Evolutionary conservation across 2,888 invertebrate species (phyloP), one percentile per base, ranked within the genome.

Genomic region (Tetanocera ferruginea): DNA sequence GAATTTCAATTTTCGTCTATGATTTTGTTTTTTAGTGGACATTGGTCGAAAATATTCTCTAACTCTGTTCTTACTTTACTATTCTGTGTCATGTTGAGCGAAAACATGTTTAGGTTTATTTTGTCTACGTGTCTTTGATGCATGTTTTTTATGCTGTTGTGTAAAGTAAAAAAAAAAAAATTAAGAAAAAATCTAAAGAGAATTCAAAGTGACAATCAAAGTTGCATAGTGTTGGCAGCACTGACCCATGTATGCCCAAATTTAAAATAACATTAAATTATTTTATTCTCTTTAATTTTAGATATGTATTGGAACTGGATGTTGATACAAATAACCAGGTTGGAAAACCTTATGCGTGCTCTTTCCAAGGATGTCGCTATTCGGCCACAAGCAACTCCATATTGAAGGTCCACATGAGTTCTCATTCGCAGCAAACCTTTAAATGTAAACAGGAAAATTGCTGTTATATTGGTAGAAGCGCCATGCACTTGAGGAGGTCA

Each of bases 261-360:
- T 34, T 57, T 25, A 62, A 62, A 25, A 5, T 62, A 31, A 6
- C 69, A 23, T 69, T 9, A 51, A n/a, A 23, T 37, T 60, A 51
- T 34, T 31, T 43, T 66, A 5, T 71, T 19, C 62, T 34, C 51
- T 49, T n/a, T 55, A 8, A 34, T 76, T 49, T 23, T 73, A 94
- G 93, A 82, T 91, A 91, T 80, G 91, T 91, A 71, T 89, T 94
- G 8, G 91, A 92, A 78, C 91, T 93, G 82, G 94, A 94, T 86
- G 91, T 91, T 89, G 87, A 91, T 71, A 91, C 90, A 31, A 93
- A 94, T 77, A 57, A 31, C 75, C 57, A 28, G 70, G 74, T 79
- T 66, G 82, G 84, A 52, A 79, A 80, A 49, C 88, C 90, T 76
- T 92, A 90, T 87, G 90, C 89, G 81, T 94, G 94, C 83, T 89